A percentile compares a stretch with the other conserved stretches of the same genome.
Conservation (phyloP, 2,113 vertebrate species). For the Centropristis striata region DNA sequence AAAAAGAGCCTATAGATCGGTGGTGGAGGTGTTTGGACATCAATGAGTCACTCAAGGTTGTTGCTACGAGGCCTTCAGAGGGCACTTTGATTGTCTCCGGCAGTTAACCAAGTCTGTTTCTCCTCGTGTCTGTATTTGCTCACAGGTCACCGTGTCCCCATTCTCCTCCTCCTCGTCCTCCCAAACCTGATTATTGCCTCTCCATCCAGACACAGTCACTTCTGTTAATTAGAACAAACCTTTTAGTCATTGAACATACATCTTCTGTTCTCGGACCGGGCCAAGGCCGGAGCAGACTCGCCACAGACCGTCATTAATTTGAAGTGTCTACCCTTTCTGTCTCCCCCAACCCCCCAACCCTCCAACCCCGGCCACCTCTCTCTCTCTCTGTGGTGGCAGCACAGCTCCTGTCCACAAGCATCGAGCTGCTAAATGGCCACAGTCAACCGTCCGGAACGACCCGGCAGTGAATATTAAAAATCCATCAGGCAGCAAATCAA, state of each 20-base stretch:
- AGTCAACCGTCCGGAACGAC: slow-evolving; percentile 63
- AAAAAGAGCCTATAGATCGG: not conserved
- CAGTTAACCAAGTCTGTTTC: slow-evolving; percentile 51
- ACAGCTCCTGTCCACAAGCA: slow-evolving; percentile 50
- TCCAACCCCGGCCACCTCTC: no score
- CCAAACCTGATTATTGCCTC: slow-evolving; percentile 80
- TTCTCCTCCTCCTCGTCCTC: slow-evolving; percentile 66
- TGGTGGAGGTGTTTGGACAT: slow-evolving; percentile 33
- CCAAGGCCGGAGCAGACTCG: slow-evolving; percentile 50
- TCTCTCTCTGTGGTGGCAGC: slow-evolving; percentile 40
- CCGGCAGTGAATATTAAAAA: slow-evolving; percentile 81
- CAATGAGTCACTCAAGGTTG: slow-evolving; percentile 51
- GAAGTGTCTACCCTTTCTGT: slow-evolving; percentile 50
- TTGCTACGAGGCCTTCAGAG: slow-evolving; percentile 26
- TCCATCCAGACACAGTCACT: slow-evolving; percentile 67
- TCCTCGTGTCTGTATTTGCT: slow-evolving; percentile 39
- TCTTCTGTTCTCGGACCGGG: slow-evolving; percentile 44
- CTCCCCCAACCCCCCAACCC: slow-evolving; percentile 47
- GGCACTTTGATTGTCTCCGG: slow-evolving; percentile 38
- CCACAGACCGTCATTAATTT: slow-evolving; percentile 75
- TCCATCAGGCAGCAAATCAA: slow-evolving; percentile 76
- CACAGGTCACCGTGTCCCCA: slow-evolving; percentile 66
- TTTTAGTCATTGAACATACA: slow-evolving; percentile 70
- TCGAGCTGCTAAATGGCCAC: slow-evolving; percentile 67
- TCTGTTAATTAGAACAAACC: slow-evolving; percentile 82